A percentile compares a stretch with the other conserved stretches of the same genome.
phyloP scores from a whole-genome alignment of 2,113 vertebrate species.

The Tyrannus savana region DNA sequence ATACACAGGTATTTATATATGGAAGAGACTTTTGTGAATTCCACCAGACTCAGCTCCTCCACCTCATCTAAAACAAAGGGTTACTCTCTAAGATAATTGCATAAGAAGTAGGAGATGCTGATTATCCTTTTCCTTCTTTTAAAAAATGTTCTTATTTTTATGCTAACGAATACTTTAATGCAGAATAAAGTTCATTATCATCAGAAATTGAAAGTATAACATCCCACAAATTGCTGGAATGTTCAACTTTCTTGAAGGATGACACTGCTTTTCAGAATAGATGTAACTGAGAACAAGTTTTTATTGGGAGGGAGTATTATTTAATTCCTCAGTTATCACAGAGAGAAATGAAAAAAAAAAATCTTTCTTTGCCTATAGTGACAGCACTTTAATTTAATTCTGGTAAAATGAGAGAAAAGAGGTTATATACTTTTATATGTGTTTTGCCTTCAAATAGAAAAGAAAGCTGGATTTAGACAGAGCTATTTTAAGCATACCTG shows the following conservation, averaged over 20 bases:
- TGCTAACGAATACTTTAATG: neutral
- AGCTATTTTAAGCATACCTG: neutral
- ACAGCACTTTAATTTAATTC: neutral
- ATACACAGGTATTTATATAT: neutral
- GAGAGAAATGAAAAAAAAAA: neutral
- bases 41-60: neutral
- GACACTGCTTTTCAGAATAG: neutral
- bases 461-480: neutral
- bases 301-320: neutral
- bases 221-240: neutral
- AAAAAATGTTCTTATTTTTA: neutral
- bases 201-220: neutral
- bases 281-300: neutral
- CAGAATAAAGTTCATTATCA: neutral
- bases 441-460: neutral
- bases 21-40: neutral
- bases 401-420: neutral
- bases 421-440: neutral
- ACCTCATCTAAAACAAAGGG: neutral
- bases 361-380: neutral
- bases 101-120: neutral
- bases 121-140: neutral
- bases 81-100: neutral
- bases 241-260: neutral
- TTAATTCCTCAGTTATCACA: neutral